These are phyloP conservation scores for Mycalesis mineus DNA, from an alignment of 2,888 invertebrate genomes.

Conservation along the genomic window DNA sequence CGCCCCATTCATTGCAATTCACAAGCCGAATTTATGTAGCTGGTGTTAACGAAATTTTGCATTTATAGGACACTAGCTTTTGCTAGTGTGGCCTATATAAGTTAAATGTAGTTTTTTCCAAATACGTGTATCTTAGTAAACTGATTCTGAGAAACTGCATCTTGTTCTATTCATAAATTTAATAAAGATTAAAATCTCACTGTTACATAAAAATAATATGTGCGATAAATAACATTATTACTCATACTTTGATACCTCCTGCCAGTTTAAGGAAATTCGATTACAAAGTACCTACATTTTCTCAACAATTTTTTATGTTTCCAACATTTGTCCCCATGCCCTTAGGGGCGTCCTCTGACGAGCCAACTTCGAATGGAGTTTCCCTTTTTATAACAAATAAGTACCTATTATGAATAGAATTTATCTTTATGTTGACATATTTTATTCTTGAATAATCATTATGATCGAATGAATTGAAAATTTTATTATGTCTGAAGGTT, in stretches of 20 bases:
- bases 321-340: not conserved
- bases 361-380: conserved; percentile 6
- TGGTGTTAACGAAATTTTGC: not conserved
- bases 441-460: not conserved
- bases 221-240: no score
- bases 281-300: not conserved
- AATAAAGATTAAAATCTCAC: no score
- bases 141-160: no score
- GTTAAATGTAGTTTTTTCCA: no score
- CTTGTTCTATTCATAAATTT: no score
- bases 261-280: not conserved
- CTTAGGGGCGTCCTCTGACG: not conserved
- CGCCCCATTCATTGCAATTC: not conserved
- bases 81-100: no score
- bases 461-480: no score
- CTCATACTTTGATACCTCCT: not conserved
- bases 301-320: not conserved
- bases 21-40: not conserved
- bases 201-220: no score
- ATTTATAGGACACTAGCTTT: no score
- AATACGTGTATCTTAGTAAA: no score
- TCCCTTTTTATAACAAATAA: conserved; percentile 3
- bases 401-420: conserved; percentile 2
- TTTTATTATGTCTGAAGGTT: no score
- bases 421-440: conserved; percentile 1